Base-by-base conservation (phyloP, 2,797 vertebrate species). In the Rhyacichthys aspro region DNA sequence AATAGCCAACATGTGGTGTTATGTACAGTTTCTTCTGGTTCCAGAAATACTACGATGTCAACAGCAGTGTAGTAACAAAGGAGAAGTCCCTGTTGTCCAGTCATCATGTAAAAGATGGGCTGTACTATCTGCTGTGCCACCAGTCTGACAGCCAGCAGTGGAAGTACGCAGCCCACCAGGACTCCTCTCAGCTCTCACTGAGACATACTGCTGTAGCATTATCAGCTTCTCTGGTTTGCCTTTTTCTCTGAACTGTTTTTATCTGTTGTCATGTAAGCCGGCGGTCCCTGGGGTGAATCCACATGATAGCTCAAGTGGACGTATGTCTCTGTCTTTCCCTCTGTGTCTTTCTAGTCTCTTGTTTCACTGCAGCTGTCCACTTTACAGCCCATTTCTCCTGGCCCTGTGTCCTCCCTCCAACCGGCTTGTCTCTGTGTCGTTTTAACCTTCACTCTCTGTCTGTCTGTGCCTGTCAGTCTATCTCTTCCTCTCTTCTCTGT, bases 381-480 rank as follows among this genome's bases (percentile, higher is more conserved):
- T 78, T 47, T 58, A 59, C 53, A 47, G 43, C 64, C 65, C 55
- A 52, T 15, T 50, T 76, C 67, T 56, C 56, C 58, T 57, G 15
- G 44, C 58, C 14, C 49, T 54, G 12, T 42, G 23, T 28, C 39
- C 39, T 42, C 39, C 39, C 39, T 38, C 54, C 77, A 43, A 16
- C 68, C 59, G 62, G 8, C 71, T 73, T 70, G 67, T 76, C 71
- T 82, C 66, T 67, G 70, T 74, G 82, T 86, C 87, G 73, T 81
- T 85, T 82, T 81, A 88, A 87, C 82, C 86, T 82, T 72, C 78
- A 75, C 75, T 83, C 82, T 65, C 55, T 64, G 59, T 84, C 82
- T 74, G 75, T 79, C 84, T 59, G 72, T 63, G 75, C 72, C 64
- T 84, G 79, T 81, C 83, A 67, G 52, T 78, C 77, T 59, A 63